Conservation (phyloP, 1,140 invertebrate genomes). For the Rhynchophorus ferrugineus region DNA sequence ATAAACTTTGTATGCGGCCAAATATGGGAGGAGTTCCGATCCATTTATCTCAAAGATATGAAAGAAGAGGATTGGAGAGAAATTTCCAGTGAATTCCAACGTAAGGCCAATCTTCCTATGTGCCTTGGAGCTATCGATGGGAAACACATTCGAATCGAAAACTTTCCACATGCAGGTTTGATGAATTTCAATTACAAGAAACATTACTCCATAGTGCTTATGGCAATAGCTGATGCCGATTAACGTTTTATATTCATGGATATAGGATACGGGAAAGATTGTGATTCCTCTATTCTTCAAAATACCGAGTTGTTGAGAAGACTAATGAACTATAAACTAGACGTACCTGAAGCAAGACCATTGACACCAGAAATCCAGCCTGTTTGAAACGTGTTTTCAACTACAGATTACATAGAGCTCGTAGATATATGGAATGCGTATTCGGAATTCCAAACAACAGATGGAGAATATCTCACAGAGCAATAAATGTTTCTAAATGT, state of each 20-base stretch:
- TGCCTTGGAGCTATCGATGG: constrained; percentile 37
- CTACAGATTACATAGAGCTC: constrained; percentile 40
- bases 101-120: constrained; percentile 35
- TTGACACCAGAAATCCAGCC: constrained; percentile 7
- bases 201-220: constrained; percentile 30
- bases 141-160: not conserved
- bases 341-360: constrained; percentile 13
- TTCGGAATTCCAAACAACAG: too few relatives aligned
- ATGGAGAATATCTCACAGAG: too few relatives aligned
- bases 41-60: constrained; percentile 25
- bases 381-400: constrained; percentile 40
- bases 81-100: constrained; percentile 30
- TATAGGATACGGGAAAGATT: constrained; percentile 33
- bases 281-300: constrained; percentile 16
- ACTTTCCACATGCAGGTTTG: constrained; percentile 30
- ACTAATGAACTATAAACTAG: too few relatives aligned
- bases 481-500: too few relatives aligned
- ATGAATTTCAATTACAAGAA: constrained; percentile 38
- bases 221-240: constrained; percentile 38
- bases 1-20: constrained; percentile 30
- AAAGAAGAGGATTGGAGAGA: constrained; percentile 29
- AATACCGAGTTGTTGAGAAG: constrained; percentile 14
- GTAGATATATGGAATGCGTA: constrained; percentile 39
- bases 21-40: constrained; percentile 31
- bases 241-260: constrained; percentile 38